phyloP scores from a whole-genome alignment of 2,797 vertebrate genomes.

The Emys orbicularis region DNA sequence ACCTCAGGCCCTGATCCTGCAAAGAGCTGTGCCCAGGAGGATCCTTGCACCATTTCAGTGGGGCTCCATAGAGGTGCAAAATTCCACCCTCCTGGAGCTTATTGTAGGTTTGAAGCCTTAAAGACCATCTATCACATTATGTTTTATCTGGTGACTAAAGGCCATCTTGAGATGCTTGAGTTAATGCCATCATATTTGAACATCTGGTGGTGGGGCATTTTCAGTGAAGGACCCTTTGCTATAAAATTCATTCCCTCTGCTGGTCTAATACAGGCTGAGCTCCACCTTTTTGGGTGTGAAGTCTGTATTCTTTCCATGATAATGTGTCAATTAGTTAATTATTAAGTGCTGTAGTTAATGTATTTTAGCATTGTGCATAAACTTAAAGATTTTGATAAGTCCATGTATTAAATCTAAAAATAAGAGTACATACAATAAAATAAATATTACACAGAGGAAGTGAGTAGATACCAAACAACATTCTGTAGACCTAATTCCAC shows the following conservation, averaged over 20 bases:
- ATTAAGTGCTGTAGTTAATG: not conserved
- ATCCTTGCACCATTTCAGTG: not conserved
- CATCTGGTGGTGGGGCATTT: not conserved
- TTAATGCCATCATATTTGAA: not conserved
- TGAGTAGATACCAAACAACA: accelerated
- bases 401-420: not conserved
- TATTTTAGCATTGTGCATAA: not conserved
- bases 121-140: not conserved
- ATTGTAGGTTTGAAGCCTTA: not conserved
- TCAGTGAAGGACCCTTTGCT: not conserved
- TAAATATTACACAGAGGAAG: not conserved
- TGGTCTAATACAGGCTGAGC: not conserved
- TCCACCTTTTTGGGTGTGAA: not conserved
- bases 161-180: not conserved
- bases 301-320: not conserved
- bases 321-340: not conserved
- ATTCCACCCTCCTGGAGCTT: not conserved
- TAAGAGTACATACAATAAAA: not conserved
- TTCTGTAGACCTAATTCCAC: accelerated
- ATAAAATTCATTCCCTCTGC: not conserved
- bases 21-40: not conserved
- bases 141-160: not conserved
- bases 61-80: not conserved
- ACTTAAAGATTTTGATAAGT: not conserved
- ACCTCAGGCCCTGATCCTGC: not conserved